Evolutionary conservation across 1,140 invertebrate species (phyloP), one percentile per base, ranked within the genome.

Genomic region (Drosophila albomicans): DNA sequence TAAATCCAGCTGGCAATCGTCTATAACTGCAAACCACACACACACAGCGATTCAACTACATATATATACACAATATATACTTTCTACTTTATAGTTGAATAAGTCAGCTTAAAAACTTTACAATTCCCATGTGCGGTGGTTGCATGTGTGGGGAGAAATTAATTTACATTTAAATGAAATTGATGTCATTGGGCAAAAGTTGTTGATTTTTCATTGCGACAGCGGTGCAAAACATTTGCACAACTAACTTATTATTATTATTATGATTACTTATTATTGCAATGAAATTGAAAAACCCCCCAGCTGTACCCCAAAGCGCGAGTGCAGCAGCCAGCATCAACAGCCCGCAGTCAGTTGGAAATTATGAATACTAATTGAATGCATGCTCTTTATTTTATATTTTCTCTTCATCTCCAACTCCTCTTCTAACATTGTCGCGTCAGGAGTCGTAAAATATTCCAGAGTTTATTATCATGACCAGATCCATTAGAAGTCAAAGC

Each of bases 151-250:
- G 25, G 25, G 46, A 75, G 64, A 79, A 76, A 81, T 78, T 71
- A 70, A 78, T 81, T 81, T 81, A 71, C 79, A 81, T 78, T 81
- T 81, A 75, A 72, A 79, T 81, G 51, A 64, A 74, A 80, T 70
- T 73, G 64, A 73, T 72, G 68, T 30, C 65, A 64, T 73, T 68
- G 70, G 15, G 32, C 32, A 69, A 68, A 67, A 79, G 11, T 63
- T 75, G 72, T 56, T 59, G 46, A 58, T 66, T 68, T 68, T 62
- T 25, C 43, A 66, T 41, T 20, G 20, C 20, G 46, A 35, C 45
- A 48, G 13, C 38, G 30, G 13, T 64, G 63, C 35, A 46, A 61
- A 65, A 65, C 72, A 75, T 65, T 54, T 54, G 71, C 41, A 48
- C 56, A 74, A 65, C 49, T 67, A 25, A 70, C 43, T 70, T 56